phyloP scores from a whole-genome alignment of 1,140 invertebrate species.

The Drosophila tropicalis region DNA sequence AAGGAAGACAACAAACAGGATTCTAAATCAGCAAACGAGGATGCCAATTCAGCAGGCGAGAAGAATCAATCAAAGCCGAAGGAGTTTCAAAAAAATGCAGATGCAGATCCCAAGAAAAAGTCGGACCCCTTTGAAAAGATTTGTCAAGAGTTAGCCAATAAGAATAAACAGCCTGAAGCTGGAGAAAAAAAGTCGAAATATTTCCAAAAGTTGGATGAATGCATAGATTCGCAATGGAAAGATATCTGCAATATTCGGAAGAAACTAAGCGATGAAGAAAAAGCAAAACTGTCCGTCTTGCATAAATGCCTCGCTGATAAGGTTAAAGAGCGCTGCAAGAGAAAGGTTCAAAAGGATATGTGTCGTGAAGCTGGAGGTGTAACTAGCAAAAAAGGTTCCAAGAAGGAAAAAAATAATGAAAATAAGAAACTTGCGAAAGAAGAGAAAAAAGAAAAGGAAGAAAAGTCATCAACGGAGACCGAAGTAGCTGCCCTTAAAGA shows the following conservation, averaged over 20 bases:
- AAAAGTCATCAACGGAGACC: neutral
- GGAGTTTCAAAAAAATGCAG: too few species aligned
- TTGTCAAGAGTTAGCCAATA: neutral
- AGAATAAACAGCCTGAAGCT: neutral
- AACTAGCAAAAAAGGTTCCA: neutral
- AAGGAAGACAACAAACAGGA: neutral
- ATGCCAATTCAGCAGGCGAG: neutral
- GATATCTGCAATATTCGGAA: neutral
- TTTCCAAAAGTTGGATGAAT: slow-evolving; percentile 15
- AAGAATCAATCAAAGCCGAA: neutral
- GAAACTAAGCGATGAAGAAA: neutral
- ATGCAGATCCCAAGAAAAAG: neutral
- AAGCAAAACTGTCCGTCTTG: neutral
- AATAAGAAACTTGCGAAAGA: neutral
- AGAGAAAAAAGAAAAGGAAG: neutral
- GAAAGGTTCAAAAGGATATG: slow-evolving; percentile 19
- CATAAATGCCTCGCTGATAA: slow-evolving; percentile 1
- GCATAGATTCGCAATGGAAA: slow-evolving; percentile 5
- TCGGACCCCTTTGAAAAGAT: neutral
- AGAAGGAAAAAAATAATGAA: neutral
- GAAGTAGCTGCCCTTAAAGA: neutral
- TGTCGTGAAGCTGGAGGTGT: slow-evolving; percentile 12
- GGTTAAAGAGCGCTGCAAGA: slow-evolving; percentile 26
- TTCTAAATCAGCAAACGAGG: neutral
- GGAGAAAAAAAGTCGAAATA: neutral